Evolutionary conservation across 2,888 invertebrate species (phyloP), one percentile per base, ranked within the genome.

Genomic region (Ormyrus nitidulus): DNA sequence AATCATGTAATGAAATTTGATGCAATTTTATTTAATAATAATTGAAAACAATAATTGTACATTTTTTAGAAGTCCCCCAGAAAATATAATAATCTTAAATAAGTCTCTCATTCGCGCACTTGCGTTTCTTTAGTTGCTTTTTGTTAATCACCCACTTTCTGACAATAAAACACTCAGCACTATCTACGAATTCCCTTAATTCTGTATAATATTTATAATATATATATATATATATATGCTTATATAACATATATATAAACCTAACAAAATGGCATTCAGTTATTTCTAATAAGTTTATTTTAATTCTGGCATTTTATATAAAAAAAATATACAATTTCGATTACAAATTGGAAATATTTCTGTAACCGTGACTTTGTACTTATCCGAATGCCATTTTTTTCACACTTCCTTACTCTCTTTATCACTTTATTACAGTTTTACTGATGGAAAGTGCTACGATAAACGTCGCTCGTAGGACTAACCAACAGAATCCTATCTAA

Each of bases 241-340:
- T 73, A 46, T 71, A 13, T 82, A 83, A 83, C 84, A 86, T 85
- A 85, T 87, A 86, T 87, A 86, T 86, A 86, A 85, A 85, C 84
- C 86, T 86, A 86, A 85, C 79, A 90, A 90, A 90, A 90, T 90
- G 89, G 90, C 90, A 90, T 90, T 90, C 90, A 90, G 90, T 88
- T 85, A 86, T 86, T 85, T 87, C 87, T 77, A 87, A 89, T 86
- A 89, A 86, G 85, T 88, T 87, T 88, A 88, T 83, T 82, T 86
- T 87, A 86, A 87, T 88, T 89, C 86, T 84, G 74, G 77, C 81
- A 51, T 81, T 82, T 84, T 85, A 86, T 86, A 90, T 90, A 90
- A 90, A 90, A 90, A 90, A 90, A 90, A 90, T 90, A 90, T 90
- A 90, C 89, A 90, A 90, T 90, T 89, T 90, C 87, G 88, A 89